A percentile compares a stretch with the other conserved stretches of the same genome.
phyloP scores from a whole-genome alignment of 2,113 vertebrate species.

The Ammodytes dubius region DNA sequence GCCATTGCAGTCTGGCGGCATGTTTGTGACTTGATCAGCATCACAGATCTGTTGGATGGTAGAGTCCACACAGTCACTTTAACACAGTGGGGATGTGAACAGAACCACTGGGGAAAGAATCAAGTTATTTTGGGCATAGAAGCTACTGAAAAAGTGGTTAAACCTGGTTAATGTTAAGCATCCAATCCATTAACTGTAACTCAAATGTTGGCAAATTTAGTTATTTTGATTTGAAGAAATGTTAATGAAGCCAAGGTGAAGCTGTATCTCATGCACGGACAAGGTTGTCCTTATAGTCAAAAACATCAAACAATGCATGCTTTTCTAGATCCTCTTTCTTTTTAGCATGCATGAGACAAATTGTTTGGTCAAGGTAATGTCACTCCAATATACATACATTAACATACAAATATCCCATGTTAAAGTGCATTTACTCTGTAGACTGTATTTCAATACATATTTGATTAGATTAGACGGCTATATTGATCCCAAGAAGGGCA shows the following conservation, averaged over 20 bases:
- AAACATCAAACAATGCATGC: no score
- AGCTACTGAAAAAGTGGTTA: neutral
- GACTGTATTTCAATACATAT: no score
- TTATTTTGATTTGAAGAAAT: neutral
- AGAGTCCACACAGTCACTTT: neutral
- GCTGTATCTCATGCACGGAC: no score
- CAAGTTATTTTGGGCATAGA: neutral
- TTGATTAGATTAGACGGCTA: no score
- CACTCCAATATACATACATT: no score
- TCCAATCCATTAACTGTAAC: neutral
- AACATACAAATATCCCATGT: no score
- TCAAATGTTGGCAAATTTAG: neutral
- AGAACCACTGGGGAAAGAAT: slow-evolving; percentile 35
- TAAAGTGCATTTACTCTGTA: no score
- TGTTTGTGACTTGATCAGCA: slow-evolving; percentile 37
- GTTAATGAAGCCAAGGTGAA: neutral
- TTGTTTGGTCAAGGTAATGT: no score
- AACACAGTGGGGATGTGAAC: slow-evolving; percentile 42
- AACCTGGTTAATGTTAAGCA: slow-evolving; percentile 10
- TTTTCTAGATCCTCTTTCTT: no score
- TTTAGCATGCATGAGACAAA: no score
- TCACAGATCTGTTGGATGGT: slow-evolving; percentile 7
- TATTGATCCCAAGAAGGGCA: no score
- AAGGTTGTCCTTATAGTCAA: no score
- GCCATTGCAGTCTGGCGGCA: neutral